phyloP scores from a whole-genome alignment of 2,888 invertebrate genomes.

The Patella caerulea region DNA sequence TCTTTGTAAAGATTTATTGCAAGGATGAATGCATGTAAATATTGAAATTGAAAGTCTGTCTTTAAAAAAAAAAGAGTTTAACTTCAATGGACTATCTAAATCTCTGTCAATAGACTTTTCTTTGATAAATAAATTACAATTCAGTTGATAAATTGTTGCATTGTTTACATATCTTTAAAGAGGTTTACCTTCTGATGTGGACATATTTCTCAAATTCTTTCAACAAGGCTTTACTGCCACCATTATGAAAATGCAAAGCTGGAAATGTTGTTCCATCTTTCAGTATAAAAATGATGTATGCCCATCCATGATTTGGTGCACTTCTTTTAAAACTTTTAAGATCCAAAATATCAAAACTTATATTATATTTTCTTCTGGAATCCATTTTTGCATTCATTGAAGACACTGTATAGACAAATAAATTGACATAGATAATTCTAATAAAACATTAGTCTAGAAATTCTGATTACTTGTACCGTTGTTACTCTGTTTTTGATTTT shows the following conservation, averaged over 20 bases:
- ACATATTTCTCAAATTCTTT: conserved; percentile 74
- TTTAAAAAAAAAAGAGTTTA: no score
- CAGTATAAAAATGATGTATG: conserved; percentile 76
- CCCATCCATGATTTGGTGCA: conserved; percentile 67
- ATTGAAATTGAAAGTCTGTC: no score
- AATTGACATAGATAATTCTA: no score
- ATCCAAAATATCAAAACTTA: conserved; percentile 76
- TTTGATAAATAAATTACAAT: no score
- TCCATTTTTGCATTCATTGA: conserved; percentile 49
- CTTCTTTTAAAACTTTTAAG: conserved; percentile 77
- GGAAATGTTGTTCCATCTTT: conserved; percentile 82
- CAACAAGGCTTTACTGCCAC: conserved; percentile 85
- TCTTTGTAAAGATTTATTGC: no score
- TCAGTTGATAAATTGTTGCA: no score
- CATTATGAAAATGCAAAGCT: conserved; percentile 89
- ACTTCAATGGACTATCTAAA: no score
- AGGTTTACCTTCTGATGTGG: conserved; percentile 76
- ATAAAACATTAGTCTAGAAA: no score
- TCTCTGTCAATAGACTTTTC: no score
- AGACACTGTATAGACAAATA: conserved; percentile 27
- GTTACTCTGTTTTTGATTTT: no score
- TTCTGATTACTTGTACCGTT: no score
- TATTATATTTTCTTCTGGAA: conserved; percentile 61
- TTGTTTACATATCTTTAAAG: not conserved
- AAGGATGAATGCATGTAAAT: no score